Conservation (phyloP, 2,113 vertebrate genomes). For the Nibea coibor region DNA sequence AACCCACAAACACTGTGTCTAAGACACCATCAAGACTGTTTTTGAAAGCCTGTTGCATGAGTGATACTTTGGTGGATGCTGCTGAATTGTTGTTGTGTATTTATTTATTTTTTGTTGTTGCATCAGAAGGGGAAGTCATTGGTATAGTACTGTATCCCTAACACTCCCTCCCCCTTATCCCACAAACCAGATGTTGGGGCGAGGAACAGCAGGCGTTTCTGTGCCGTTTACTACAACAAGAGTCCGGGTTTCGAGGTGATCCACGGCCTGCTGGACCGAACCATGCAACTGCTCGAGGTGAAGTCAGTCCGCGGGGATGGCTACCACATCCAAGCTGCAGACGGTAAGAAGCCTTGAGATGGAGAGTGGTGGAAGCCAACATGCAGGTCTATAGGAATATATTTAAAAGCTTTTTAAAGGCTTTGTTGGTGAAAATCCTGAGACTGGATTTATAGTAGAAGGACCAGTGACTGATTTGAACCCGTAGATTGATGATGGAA, state of each 20-base stretch:
- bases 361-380: background rate
- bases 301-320: constrained; percentile 84
- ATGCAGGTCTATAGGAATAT: background rate
- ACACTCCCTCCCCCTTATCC: constrained; percentile 1
- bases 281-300: constrained; percentile 94
- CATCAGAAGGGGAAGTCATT: background rate
- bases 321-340: constrained; percentile 91
- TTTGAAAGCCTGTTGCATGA: background rate
- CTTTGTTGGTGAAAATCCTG: constrained; percentile 29
- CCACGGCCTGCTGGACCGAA: constrained; percentile 95
- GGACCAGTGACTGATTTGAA: constrained; percentile 16
- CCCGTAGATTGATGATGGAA: background rate
- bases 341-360: constrained; percentile 84
- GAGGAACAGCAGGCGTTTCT: constrained; percentile 91
- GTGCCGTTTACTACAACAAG: constrained; percentile 95
- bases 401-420: background rate
- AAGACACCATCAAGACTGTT: background rate
- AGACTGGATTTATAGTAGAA: constrained; percentile 19
- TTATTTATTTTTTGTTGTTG: background rate
- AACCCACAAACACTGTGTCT: background rate
- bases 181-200: constrained; percentile 91
- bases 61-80: background rate
- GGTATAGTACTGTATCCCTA: background rate
- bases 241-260: constrained; percentile 97
- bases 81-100: background rate